Evolutionary conservation across 2,113 vertebrate species (phyloP), one percentile per base, ranked within the genome.

Genomic region (Labeo catla): DNA sequence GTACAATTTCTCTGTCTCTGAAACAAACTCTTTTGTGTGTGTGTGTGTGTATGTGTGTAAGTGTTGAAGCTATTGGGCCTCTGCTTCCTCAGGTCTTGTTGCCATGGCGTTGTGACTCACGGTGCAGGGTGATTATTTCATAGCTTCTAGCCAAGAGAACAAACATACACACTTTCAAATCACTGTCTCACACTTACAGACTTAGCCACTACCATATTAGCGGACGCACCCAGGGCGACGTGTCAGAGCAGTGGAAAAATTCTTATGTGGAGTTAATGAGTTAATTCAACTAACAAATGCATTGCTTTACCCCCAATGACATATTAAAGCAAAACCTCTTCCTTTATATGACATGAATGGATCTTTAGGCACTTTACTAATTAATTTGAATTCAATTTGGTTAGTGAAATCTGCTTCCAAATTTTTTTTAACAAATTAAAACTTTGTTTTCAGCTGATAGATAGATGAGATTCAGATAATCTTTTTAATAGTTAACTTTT

Each of bases 61-160:
- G 54, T 57, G 57, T 88, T 89, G 91, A 84, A 90, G 77, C 84
- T 82, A 81, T 91, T 87, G 90, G 88, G 85, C 87, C 87, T 68
- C 84, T 88, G 88, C 84, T 88, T 91, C 92, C 89, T 83, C 83
- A 88, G 91, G 91, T 89, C 91, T 92, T 89, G 90, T 92, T 93
- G 88, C 92, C 89, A 90, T 91, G 84, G 92, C 93, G 92, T 79
- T 88, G 72, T 93, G 92, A 91, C 91, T 90, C 88, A 85, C 77
- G 87, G 91, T 91, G 92, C 91, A 91, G 92, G 93, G 91, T 95
- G 94, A 95, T 95, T 95, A 95, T 95, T 93, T 95, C 92, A 86
- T 94, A 92, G 94, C 94, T 95, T 91, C 93, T 91, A 95, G 93
- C 93, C 86, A 89, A 92, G 45, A 78, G 68, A 83, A 79, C 61